Evolutionary conservation across 2,113 vertebrate genomes (phyloP).

Genomic region (Morone saxatilis): DNA sequence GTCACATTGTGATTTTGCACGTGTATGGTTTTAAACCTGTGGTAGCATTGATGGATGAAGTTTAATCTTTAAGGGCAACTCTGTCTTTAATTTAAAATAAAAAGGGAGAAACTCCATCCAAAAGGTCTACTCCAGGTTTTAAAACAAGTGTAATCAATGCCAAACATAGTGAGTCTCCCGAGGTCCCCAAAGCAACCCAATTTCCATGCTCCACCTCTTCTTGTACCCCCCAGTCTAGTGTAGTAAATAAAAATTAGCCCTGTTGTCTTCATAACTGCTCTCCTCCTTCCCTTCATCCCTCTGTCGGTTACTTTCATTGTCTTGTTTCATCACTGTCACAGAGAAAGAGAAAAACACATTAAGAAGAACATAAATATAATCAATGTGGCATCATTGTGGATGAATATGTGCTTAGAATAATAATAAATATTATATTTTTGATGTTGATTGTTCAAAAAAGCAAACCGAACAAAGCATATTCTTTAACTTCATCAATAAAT

Average conservation of each 20-base stretch:
- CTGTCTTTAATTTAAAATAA: not conserved
- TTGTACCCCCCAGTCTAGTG: slow-evolving; percentile 17
- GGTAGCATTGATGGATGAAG: slow-evolving; percentile 23
- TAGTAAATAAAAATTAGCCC: slow-evolving; percentile 52
- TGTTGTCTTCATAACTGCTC: slow-evolving; percentile 50
- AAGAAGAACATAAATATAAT: not conserved
- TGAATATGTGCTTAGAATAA: not conserved
- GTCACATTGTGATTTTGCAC: slow-evolving; percentile 27
- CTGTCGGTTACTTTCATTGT: slow-evolving; percentile 26
- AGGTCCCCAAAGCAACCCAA: slow-evolving; percentile 31
- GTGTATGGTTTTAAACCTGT: slow-evolving; percentile 45
- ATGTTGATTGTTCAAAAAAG: not conserved
- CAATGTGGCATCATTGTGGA: not conserved
- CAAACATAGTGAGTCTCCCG: slow-evolving; percentile 9
- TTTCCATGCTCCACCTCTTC: slow-evolving; percentile 25
- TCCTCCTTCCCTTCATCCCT: slow-evolving; percentile 68
- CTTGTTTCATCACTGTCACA: slow-evolving; percentile 69
- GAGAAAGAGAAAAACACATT: slow-evolving; percentile 38
- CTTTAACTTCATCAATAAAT: not conserved
- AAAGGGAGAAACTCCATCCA: slow-evolving; percentile 23
- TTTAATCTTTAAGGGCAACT: not conserved
- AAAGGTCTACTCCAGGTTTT: slow-evolving; percentile 42
- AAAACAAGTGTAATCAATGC: slow-evolving; percentile 42
- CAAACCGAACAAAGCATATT: not conserved
- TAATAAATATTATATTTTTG: not conserved